A percentile compares a stretch with the other conserved stretches of the same genome.
Conservation (phyloP, 92 coral and sea anemone genomes). For the Porites divaricata region DNA sequence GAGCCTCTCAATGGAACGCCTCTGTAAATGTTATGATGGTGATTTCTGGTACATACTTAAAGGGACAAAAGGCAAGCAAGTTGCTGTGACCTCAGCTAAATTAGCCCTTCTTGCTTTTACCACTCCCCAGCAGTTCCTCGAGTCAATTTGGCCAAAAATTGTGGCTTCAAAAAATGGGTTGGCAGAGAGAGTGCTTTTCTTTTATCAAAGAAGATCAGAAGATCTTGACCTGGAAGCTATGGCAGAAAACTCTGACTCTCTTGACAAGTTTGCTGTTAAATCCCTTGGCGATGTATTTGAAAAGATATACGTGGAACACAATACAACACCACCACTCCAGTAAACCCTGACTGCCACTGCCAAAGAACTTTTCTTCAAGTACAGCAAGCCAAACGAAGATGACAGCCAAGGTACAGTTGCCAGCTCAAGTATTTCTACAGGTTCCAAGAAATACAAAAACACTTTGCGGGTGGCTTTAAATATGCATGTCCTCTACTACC, state of each 20-base stretch:
- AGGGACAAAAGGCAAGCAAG: constrained; percentile 60
- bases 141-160: constrained; percentile 56
- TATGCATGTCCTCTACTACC: constrained; percentile 18
- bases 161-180: constrained; percentile 41
- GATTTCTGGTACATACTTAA: constrained; percentile 54
- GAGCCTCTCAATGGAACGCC: constrained; percentile 33
- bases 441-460: constrained; percentile 17
- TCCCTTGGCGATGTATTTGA: constrained; percentile 10
- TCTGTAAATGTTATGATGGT: constrained; percentile 30
- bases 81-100: constrained; percentile 14
- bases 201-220: background rate
- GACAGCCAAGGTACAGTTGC: constrained; percentile 16
- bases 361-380: constrained; percentile 16
- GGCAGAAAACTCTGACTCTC: no score
- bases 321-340: constrained; percentile 3
- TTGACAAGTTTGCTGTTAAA: no score
- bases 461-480: constrained; percentile 9
- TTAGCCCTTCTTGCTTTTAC: constrained; percentile 2
- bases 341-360: constrained; percentile 22
- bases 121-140: constrained; percentile 49
- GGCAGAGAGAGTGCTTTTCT: constrained; percentile 32
- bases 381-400: constrained; percentile 10
- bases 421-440: background rate
- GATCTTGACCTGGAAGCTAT: no score
- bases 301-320: constrained; percentile 28